These are phyloP conservation scores for Danio kyathit DNA, from an alignment of 2,797 vertebrate species.

Conservation along the genomic window DNA sequence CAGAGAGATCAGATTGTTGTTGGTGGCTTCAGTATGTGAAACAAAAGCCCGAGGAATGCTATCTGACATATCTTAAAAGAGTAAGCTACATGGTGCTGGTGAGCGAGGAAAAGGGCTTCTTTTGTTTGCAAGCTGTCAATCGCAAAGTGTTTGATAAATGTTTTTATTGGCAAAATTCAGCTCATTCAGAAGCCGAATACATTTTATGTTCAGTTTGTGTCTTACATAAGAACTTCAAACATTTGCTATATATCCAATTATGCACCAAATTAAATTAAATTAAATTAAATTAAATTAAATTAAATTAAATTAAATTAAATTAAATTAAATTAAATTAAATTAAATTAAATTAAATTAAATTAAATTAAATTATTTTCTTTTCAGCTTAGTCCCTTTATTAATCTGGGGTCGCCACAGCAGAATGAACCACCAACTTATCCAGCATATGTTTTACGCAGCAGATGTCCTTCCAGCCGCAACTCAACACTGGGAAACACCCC, in stretches of 20 bases:
- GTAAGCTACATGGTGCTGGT: slow-evolving; percentile 32
- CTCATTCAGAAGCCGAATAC: background rate
- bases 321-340: too few relatives aligned
- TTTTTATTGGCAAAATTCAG: slow-evolving; percentile 12
- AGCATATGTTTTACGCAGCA: too few relatives aligned
- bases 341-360: too few relatives aligned
- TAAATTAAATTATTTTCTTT: too few relatives aligned
- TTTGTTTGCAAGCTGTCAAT: slow-evolving; percentile 54
- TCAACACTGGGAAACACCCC: too few relatives aligned
- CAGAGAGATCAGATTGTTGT: slow-evolving; percentile 67
- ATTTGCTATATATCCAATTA: background rate
- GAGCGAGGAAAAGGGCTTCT: background rate
- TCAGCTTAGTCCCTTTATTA: too few relatives aligned
- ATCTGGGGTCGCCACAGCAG: too few relatives aligned
- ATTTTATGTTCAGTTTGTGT: background rate
- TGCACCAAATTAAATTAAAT: too few relatives aligned
- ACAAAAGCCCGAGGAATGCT: slow-evolving; percentile 73
- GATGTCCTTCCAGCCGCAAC: too few relatives aligned
- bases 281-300: too few relatives aligned
- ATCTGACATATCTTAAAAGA: slow-evolving; percentile 67
- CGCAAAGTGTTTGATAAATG: slow-evolving; percentile 62
- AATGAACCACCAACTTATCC: too few relatives aligned
- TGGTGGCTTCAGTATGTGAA: slow-evolving; percentile 64
- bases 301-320: too few relatives aligned
- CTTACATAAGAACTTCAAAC: background rate